Evolutionary conservation across 2,797 vertebrate species (phyloP).

Genomic region (Leuciscus waleckii): DNA sequence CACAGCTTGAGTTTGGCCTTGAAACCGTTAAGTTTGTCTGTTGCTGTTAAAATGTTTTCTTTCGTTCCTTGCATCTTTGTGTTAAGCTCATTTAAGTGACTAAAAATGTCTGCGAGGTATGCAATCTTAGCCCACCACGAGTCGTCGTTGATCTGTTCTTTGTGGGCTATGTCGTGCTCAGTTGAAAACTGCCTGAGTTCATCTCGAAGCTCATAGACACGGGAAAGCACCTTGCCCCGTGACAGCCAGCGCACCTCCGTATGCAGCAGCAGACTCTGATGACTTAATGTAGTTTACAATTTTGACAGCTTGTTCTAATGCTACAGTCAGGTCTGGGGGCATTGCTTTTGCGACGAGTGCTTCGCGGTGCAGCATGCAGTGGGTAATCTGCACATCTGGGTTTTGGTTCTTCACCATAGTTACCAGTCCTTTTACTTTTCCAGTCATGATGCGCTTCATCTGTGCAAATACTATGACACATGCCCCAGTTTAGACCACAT

Average conservation of each 20-base stretch:
- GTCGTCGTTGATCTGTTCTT: too few species aligned
- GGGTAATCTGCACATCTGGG: neutral
- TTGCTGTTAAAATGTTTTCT: too few species aligned
- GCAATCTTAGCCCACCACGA: too few species aligned
- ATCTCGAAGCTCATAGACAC: neutral
- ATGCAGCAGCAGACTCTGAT: neutral
- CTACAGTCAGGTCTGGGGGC: neutral
- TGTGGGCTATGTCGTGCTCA: too few species aligned
- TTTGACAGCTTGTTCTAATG: too few species aligned
- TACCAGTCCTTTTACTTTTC: neutral
- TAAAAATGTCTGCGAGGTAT: too few species aligned
- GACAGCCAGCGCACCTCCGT: neutral
- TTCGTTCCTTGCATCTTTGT: too few species aligned
- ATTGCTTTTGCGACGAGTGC: neutral
- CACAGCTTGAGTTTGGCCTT: too few species aligned
- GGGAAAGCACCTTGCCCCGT: neutral
- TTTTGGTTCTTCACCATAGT: neutral
- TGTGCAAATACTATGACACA: conserved; percentile 4
- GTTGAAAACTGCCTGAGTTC: neutral
- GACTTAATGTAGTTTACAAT: too few species aligned
- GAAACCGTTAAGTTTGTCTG: too few species aligned
- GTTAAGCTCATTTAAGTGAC: too few species aligned
- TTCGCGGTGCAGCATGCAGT: neutral
- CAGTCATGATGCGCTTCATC: neutral
- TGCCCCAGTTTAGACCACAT: neutral